Conservation (phyloP, 1,140 invertebrate species). For the Hestina assimilis region DNA sequence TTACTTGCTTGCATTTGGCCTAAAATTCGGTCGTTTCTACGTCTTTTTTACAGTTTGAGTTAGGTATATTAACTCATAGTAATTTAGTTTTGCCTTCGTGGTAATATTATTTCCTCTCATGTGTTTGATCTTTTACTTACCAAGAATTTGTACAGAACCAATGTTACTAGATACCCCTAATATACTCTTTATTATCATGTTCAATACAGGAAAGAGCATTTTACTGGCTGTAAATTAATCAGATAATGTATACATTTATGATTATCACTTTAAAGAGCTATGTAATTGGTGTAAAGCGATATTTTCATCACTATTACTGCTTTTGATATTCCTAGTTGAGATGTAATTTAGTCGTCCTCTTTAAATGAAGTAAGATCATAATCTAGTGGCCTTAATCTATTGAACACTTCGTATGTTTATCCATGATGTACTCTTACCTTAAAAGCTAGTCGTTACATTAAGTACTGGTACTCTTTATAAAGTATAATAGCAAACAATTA, state of each 20-base stretch:
- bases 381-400: conserved; percentile 31
- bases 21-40: conserved; percentile 64
- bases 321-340: conserved; percentile 9
- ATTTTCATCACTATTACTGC: conserved; percentile 6
- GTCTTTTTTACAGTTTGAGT: conserved; percentile 57
- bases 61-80: conserved; percentile 20
- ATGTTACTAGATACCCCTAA: conserved; percentile 36
- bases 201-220: conserved; percentile 50
- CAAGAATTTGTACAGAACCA: conserved; percentile 32
- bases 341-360: too few relatives aligned
- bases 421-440: conserved; percentile 26
- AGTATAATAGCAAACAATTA: too few relatives aligned
- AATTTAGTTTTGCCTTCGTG: conserved; percentile 26
- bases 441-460: conserved; percentile 27
- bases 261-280: conserved; percentile 49
- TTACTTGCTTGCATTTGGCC: conserved; percentile 75
- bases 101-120: conserved; percentile 32
- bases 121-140: conserved; percentile 68
- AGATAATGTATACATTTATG: conserved; percentile 48
- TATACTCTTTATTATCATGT: conserved; percentile 48
- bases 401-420: conserved; percentile 25
- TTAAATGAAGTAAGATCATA: too few relatives aligned
- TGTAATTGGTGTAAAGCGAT: conserved; percentile 15
- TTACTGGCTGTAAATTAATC: conserved; percentile 64
- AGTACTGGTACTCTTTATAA: conserved; percentile 28